Evolutionary conservation across 2,888 invertebrate genomes (phyloP), one percentile per base, ranked within the genome.

Genomic region (Drosophila fungiperda): DNA sequence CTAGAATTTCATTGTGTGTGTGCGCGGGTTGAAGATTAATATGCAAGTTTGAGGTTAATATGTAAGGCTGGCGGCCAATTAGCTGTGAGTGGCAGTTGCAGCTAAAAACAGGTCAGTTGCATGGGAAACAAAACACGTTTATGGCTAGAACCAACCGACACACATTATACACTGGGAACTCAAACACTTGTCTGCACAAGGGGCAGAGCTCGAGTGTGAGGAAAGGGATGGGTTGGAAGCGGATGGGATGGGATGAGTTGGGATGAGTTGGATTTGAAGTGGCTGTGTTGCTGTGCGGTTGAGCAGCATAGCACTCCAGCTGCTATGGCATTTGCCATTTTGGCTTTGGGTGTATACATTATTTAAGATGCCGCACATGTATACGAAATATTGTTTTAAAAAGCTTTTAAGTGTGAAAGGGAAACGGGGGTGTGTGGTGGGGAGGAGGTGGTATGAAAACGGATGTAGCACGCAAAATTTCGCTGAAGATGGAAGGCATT

Each of bases 271-370:
- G 35, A 17, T 20, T 2, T 23, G 36, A 45, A n/a, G 17, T 29
- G n/a, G 26, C n/a, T 29, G 29, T 52, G 58, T 9, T 66, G 23
- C 23, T 60, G 42, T 67, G 76, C 53, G 78, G 80, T 76, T 64
- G 62, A 59, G 63, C 77, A 29, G 29, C 29, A 29, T 42, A 52
- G 67, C n/a, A 55, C 50, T 12, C 38, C 55, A 59, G 36, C 35
- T 61, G 65, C 26, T 49, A 57, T 40, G 59, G 55, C 59, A 63
- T 48, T 78, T 68, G 72, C 76, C 79, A 79, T 82, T 74, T 73
- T 84, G 79, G 79, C 76, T 77, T 68, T 81, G 71, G 83, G 70
- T 70, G 40, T 65, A 79, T 84, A 81, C 73, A 87, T 89, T 87
- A 85, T 85, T 87, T 75, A 82, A 61, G 82, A 66, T 23, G 53